Conservation (phyloP, 2,113 vertebrate species). For the Diglossa brunneiventris region DNA sequence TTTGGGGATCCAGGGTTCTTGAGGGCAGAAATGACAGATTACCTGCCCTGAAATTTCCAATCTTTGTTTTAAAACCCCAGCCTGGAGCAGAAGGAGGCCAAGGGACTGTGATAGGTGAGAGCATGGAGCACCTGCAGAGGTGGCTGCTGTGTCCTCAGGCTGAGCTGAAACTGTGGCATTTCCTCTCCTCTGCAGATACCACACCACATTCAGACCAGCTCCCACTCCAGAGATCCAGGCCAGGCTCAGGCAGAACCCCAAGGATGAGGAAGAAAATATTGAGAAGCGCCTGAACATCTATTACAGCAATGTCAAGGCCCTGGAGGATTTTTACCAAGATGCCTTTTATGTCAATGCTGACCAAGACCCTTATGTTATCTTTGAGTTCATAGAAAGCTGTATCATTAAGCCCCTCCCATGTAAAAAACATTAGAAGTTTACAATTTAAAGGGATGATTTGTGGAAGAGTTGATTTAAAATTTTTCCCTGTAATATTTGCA, state of each 20-base stretch:
- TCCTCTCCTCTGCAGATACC: slow-evolving; percentile 75
- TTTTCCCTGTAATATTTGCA: neutral
- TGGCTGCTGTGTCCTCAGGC: neutral
- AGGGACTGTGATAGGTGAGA: neutral
- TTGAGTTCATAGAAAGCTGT: slow-evolving; percentile 85
- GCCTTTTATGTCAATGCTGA: slow-evolving; percentile 81
- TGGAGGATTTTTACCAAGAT: slow-evolving; percentile 75
- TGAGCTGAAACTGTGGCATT: neutral
- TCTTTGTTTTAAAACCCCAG: neutral
- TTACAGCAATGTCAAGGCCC: slow-evolving; percentile 40
- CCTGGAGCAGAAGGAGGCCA: neutral
- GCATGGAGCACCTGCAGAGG: neutral
- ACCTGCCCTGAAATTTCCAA: neutral
- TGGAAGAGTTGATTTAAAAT: neutral
- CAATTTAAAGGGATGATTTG: neutral
- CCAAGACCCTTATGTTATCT: slow-evolving; percentile 84
- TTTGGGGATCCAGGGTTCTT: neutral
- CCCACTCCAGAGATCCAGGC: slow-evolving; percentile 73
- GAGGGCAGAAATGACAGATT: neutral
- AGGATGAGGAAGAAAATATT: slow-evolving; percentile 71
- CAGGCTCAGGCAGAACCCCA: slow-evolving; percentile 79
- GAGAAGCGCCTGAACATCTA: slow-evolving; percentile 57
- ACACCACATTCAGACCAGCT: slow-evolving; percentile 79
- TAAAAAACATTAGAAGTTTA: neutral
- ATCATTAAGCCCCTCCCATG: slow-evolving; percentile 75